Percentiles rank a stretch among this genome's conserved stretches.
Conservation (phyloP, 2,797 vertebrate species). For the Setipinna tenuifilis region DNA sequence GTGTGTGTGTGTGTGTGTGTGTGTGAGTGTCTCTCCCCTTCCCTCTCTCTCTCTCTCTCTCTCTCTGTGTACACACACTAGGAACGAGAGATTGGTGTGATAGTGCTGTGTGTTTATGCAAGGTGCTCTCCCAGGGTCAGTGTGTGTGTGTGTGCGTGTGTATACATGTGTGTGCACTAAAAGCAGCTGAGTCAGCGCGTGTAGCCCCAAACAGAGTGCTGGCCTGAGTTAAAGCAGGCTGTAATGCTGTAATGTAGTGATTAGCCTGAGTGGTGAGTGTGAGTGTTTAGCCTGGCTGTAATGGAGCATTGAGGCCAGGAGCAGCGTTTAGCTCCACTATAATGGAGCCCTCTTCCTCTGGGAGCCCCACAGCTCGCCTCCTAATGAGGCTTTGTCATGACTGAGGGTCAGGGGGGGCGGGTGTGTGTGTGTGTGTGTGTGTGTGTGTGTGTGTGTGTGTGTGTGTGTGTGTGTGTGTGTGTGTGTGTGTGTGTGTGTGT, state of each 20-base stretch:
- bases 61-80: not conserved
- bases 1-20: slow-evolving; percentile 1
- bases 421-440: too few relatives aligned
- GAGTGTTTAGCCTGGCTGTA: too few relatives aligned
- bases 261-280: too few relatives aligned
- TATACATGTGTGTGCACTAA: not conserved
- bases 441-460: slow-evolving; percentile 32
- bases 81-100: not conserved
- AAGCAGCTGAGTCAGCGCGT: not conserved
- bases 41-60: not conserved
- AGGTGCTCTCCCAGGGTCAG: not conserved
- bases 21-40: not conserved
- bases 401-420: too few relatives aligned
- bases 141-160: too few relatives aligned
- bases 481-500: slow-evolving; percentile 6
- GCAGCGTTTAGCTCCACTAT: not conserved
- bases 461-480: slow-evolving; percentile 19
- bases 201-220: not conserved
- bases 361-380: too few relatives aligned
- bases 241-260: too few relatives aligned
- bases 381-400: too few relatives aligned
- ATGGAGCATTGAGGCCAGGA: too few relatives aligned
- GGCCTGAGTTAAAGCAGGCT: not conserved
- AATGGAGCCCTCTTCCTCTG: not conserved
- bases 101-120: not conserved